Evolutionary conservation across 2,797 vertebrate genomes (phyloP), one percentile per base, ranked within the genome.

Genomic region (Tangara arthus): DNA sequence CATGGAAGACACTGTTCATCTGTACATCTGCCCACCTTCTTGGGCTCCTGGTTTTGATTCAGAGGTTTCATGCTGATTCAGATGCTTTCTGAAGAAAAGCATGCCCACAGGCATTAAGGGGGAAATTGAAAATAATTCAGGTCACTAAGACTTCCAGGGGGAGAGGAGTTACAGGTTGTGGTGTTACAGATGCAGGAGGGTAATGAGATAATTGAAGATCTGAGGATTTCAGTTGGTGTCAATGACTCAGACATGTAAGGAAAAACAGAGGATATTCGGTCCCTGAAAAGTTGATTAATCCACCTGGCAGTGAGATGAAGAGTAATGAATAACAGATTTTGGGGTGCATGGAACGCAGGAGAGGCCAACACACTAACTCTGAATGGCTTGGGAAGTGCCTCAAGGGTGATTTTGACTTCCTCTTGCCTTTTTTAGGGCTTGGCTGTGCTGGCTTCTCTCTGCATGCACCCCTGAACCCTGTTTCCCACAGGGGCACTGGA

Each of bases 61-160:
- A 42, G 68, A 60, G 60, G 72, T 93, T 79, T 89, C 69, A 49
- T 55, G 72, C 14, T 24, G 44, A 89, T 77, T 92, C 50, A 73
- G 61, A 35, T 52, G 30, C 53, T 91, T 91, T 95, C 69, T 94
- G 76, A 93, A 90, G 53, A 76, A 77, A 91, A 87, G 50, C 8
- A 4, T 89, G 56, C 9, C 10, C 52, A 71, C 0, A 5, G 49
- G 77, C 42, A 60, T 72, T 41, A 70, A 66, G 77, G 46, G 76
- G 53, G 59, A 94, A 96, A 63, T 3, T 91, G 69, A 57, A 93
- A 93, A 52, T 79, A 79, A 91, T 94, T 96, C 55, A 71, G n/a
- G 44, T 91, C 88, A 16, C 57, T 82, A 32, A 90, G 70, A 55
- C 42, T 95, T 97, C 42, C 49, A 42, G 6, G 26, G 47, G 39